A percentile compares a stretch with the other conserved stretches of the same genome.
These are phyloP conservation scores for Eristalis intricaria DNA, from an alignment of 2,888 invertebrate genomes.

Conservation along the genomic window DNA sequence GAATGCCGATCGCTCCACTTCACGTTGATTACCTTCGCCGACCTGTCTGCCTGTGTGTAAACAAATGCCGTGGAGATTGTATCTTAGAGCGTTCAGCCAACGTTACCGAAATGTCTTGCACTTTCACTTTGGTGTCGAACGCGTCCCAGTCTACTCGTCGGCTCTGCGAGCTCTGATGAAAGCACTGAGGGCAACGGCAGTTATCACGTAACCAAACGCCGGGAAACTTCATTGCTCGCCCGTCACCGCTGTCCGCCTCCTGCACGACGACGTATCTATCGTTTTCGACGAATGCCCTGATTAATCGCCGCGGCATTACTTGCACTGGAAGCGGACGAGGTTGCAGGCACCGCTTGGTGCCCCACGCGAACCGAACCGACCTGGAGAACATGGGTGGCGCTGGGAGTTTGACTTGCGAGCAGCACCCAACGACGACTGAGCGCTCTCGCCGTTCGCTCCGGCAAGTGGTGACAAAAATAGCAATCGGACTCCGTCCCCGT, in stretches of 20 bases:
- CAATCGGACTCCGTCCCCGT: conserved; percentile 41
- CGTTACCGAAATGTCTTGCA: conserved; percentile 76
- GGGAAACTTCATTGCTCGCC: conserved; percentile 78
- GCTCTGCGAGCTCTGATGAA: conserved; percentile 83
- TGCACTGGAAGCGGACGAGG: conserved; percentile 46
- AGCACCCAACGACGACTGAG: conserved; percentile 55
- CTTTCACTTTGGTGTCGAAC: conserved; percentile 83
- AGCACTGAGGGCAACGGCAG: conserved; percentile 86
- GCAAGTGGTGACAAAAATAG: conserved; percentile 43
- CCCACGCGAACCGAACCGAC: conserved; percentile 38
- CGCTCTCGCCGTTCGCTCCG: conserved; percentile 22
- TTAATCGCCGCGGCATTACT: conserved; percentile 58
- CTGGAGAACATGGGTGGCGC: conserved; percentile 50
- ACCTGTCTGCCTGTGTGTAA: conserved; percentile 71
- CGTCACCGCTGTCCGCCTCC: conserved; percentile 61
- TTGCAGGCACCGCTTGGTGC: conserved; percentile 52
- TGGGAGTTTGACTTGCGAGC: conserved; percentile 53
- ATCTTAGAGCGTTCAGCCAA: conserved; percentile 48
- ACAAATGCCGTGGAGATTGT: conserved; percentile 33
- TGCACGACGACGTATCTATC: conserved; percentile 75
- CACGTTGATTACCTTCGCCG: conserved; percentile 77
- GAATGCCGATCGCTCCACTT: conserved; percentile 86
- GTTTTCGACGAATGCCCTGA: conserved; percentile 74
- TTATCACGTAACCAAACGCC: conserved; percentile 87
- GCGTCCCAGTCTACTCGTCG: conserved; percentile 84